A percentile compares a stretch with the other conserved stretches of the same genome.
Evolutionary conservation across 2,797 vertebrate genomes (phyloP).

Genomic region (Leptodactylus fallax): DNA sequence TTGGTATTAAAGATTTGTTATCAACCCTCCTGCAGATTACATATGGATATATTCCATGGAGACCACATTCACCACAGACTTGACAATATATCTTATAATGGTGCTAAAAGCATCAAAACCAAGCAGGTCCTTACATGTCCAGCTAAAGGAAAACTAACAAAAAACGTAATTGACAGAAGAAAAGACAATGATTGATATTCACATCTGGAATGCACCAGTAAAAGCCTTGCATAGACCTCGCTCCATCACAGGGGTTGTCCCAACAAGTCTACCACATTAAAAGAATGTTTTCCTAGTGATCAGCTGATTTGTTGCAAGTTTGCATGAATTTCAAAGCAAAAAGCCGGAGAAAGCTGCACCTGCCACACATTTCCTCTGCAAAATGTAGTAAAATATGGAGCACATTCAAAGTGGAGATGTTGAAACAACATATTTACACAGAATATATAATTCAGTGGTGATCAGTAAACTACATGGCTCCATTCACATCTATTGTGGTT

Average conservation of each 20-base stretch:
- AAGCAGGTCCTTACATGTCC: neutral
- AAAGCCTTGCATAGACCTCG: neutral
- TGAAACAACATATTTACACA: too few relatives aligned
- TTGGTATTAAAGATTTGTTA: neutral
- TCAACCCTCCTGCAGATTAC: neutral
- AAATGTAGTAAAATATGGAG: too few relatives aligned
- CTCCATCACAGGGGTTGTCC: too few relatives aligned
- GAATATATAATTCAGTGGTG: too few relatives aligned
- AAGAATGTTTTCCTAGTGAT: too few relatives aligned
- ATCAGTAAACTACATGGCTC: too few relatives aligned
- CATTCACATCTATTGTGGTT: too few relatives aligned
- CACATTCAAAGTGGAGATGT: too few relatives aligned
- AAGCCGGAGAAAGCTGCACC: too few relatives aligned
- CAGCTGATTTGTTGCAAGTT: too few relatives aligned
- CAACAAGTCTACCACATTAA: neutral
- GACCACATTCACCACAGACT: neutral
- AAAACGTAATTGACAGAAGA: neutral
- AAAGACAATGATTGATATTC: neutral
- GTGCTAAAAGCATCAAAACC: neutral
- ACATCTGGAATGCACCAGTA: neutral
- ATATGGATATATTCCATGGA: neutral
- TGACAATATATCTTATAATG: neutral
- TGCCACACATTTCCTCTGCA: too few relatives aligned
- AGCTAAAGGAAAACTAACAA: neutral
- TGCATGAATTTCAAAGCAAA: too few relatives aligned